Evolutionary conservation across 2,888 invertebrate genomes (phyloP), one percentile per base, ranked within the genome.

Genomic region (Chaitophorus viminalis): DNA sequence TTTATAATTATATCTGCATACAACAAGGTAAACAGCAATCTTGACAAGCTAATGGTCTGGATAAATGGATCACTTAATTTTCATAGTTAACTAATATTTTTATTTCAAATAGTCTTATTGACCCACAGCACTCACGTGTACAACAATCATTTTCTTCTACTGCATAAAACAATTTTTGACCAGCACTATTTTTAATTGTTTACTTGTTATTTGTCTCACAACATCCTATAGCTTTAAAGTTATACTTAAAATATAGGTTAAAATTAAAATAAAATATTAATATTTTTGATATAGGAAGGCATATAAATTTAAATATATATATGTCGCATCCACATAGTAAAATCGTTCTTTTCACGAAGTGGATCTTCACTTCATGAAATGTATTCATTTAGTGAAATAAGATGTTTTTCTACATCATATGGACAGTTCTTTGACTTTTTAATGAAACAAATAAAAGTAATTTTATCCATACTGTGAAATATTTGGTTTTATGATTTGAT

Each of bases 151-250:
- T 96, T 89, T 97, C 96, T 91, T 97, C 97, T 25, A 94, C 94
- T 14, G 96, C 96, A 90, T 94, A 94, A 91, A 95, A 97, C 9
- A 97, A 93, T 91, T 95, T 95, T 91, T 96, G 95, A 0, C 96
- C 96, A 89, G 94, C 91, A 89, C 93, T 94, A 91, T 97, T 96
- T 92, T 95, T 95, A 74, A 98, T 93, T 72, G 95, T 94, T 92
- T 96, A 98, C 92, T 97, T 97, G 91, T 98, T 98, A 91, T 96
- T 95, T 21, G 96, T 96, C 92, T 97, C 97, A 92, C 96, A 97
- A 31, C 97, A 96, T 89, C 94, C 94, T 89, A 97, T 94, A 17
- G 95, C 97, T 94, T 92, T 90, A 92, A 91, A 88, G n/a, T 87
- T 77, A 76, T n/a, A n/a, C n/a, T n/a, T n/a, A n/a, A 33, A 9